phyloP scores from a whole-genome alignment of 2,888 invertebrate species.

The Ormyrus labotus region DNA sequence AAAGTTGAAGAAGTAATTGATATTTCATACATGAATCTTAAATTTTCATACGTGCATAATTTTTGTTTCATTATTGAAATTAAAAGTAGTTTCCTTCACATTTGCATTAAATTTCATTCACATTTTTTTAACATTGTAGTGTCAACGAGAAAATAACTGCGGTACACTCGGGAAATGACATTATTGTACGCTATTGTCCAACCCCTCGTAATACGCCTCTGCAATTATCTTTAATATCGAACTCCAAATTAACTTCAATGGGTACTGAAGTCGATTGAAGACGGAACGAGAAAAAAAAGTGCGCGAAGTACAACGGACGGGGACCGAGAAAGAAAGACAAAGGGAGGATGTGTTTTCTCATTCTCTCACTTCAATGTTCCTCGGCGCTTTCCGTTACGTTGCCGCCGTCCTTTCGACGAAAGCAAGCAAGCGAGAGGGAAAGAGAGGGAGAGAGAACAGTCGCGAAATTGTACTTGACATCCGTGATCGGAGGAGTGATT shows the following conservation, averaged over 20 bases:
- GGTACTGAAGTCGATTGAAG: conserved; percentile 2
- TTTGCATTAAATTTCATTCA: no score
- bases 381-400: conserved; percentile 4
- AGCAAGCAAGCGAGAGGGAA: not conserved
- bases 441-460: conserved; percentile 49
- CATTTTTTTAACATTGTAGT: not conserved
- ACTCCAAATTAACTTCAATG: conserved; percentile 28
- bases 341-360: not conserved
- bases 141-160: conserved; percentile 19
- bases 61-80: no score
- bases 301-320: not conserved
- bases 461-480: conserved; percentile 56
- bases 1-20: no score
- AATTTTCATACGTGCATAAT: no score
- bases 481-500: conserved; percentile 46
- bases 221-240: conserved; percentile 31
- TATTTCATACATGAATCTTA: no score
- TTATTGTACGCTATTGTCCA: conserved; percentile 30
- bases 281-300: not conserved
- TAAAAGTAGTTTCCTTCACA: no score
- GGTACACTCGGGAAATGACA: conserved; percentile 24
- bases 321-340: conserved; percentile 1
- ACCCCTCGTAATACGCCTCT: conserved; percentile 4
- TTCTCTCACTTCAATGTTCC: conserved; percentile 9
- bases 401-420: not conserved